Conservation (phyloP, 2,888 invertebrate species). For the Monochamus alternatus region DNA sequence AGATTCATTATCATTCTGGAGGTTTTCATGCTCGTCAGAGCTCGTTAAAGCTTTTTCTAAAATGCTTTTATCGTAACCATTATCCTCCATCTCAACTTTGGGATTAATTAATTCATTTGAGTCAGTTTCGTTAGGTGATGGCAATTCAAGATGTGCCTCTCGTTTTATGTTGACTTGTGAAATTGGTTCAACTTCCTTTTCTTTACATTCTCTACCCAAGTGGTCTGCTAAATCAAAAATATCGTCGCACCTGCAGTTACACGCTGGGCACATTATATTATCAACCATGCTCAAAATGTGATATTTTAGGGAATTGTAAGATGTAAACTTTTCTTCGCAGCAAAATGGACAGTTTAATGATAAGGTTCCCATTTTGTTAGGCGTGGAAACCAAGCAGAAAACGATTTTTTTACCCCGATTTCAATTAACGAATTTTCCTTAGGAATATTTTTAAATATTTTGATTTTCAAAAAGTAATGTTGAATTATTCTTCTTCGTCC, state of each 20-base stretch:
- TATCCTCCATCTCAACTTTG: constrained; percentile 17
- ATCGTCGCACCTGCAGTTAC: constrained; percentile 73
- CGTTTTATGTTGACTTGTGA: constrained; percentile 24
- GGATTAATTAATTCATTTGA: constrained; percentile 18
- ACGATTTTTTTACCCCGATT: neutral
- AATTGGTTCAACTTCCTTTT: constrained; percentile 23
- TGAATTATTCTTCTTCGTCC: constrained; percentile 36
- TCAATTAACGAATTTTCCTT: constrained; percentile 7
- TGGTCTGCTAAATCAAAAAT: constrained; percentile 75
- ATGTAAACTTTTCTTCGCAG: constrained; percentile 77
- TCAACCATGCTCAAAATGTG: constrained; percentile 74
- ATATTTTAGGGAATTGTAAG: constrained; percentile 72
- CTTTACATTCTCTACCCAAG: constrained; percentile 69
- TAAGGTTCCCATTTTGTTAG: constrained; percentile 72
- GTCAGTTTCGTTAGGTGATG: neutral
- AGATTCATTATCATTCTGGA: constrained; percentile 32
- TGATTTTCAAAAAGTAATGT: constrained; percentile 26
- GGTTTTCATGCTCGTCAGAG: constrained; percentile 51
- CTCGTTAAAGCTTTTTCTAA: constrained; percentile 53
- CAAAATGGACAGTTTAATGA: constrained; percentile 77
- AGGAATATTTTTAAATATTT: neutral
- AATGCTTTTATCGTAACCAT: constrained; percentile 45
- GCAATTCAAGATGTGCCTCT: constrained; percentile 6
- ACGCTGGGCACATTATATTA: constrained; percentile 77
- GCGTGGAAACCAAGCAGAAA: neutral